Percentiles rank a stretch among this genome's conserved stretches.
These are phyloP conservation scores for Stratiomys singularior DNA, from an alignment of 2,888 invertebrate genomes.

Conservation along the genomic window DNA sequence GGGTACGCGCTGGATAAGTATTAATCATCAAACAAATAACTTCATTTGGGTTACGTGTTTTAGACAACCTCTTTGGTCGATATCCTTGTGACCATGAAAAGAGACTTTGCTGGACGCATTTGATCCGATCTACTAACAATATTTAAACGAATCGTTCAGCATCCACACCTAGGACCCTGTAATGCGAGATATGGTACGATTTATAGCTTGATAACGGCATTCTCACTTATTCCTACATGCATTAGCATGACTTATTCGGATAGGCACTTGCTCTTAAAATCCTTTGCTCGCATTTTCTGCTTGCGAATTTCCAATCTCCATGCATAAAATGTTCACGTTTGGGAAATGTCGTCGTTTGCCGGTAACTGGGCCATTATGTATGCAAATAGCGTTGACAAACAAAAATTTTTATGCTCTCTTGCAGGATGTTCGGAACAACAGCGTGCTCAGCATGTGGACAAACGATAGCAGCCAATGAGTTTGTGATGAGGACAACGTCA, in stretches of 20 bases:
- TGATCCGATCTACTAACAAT: too few relatives aligned
- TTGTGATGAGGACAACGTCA: constrained; percentile 78
- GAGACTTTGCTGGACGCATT: too few relatives aligned
- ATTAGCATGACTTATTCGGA: constrained; percentile 6
- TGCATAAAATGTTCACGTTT: constrained; percentile 18
- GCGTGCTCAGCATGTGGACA: constrained; percentile 90
- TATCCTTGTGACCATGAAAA: too few relatives aligned
- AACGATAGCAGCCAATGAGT: constrained; percentile 89
- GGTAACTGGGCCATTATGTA: constrained; percentile 21
- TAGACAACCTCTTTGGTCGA: too few relatives aligned
- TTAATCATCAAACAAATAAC: too few relatives aligned
- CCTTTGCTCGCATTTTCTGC: neutral
- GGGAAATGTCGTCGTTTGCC: neutral
- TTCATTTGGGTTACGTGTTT: too few relatives aligned
- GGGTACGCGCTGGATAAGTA: too few relatives aligned
- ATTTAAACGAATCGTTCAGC: too few relatives aligned
- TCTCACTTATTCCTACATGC: neutral
- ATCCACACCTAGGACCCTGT: too few relatives aligned
- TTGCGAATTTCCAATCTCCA: constrained; percentile 10
- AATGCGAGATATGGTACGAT: too few relatives aligned
- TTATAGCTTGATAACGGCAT: neutral
- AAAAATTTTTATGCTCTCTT: constrained; percentile 38
- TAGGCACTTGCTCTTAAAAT: neutral
- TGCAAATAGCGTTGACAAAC: constrained; percentile 39
- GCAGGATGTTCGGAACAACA: constrained; percentile 90